phyloP scores from a whole-genome alignment of 2,888 invertebrate genomes.

The Oxytorus armatus region DNA sequence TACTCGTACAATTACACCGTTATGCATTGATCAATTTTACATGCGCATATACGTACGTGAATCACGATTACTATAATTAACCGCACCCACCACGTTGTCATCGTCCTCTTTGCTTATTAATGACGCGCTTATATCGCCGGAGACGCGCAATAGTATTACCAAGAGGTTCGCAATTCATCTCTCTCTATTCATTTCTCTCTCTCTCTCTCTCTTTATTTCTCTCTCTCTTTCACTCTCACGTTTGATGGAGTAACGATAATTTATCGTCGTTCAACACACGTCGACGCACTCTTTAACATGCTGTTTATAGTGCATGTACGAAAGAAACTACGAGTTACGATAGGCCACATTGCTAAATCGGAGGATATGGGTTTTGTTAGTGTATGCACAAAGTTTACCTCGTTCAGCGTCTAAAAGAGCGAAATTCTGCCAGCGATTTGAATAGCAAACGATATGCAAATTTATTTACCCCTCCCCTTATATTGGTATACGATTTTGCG shows the following conservation, averaged over 20 bases:
- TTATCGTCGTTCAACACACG: constrained; percentile 68
- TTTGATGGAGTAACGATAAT: constrained; percentile 46
- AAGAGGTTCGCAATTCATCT: not conserved
- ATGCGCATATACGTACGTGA: constrained; percentile 12
- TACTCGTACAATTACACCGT: constrained; percentile 15
- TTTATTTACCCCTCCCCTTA: constrained; percentile 68
- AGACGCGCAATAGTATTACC: constrained; percentile 62
- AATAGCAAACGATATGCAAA: constrained; percentile 84
- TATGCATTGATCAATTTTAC: constrained; percentile 45
- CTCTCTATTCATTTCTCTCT: constrained; percentile 1
- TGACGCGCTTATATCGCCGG: constrained; percentile 73
- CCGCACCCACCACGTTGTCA: constrained; percentile 77
- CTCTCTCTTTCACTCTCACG: constrained; percentile 19
- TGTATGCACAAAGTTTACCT: constrained; percentile 65
- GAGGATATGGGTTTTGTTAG: not conserved
- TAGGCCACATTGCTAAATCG: not conserved
- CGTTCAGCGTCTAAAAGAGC: constrained; percentile 79
- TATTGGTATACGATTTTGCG: constrained; percentile 30
- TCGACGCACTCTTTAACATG: constrained; percentile 73
- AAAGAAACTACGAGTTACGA: constrained; percentile 56
- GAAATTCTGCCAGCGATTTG: constrained; percentile 79
- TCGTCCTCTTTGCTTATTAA: constrained; percentile 75
- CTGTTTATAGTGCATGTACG: constrained; percentile 1
- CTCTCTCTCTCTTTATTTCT: constrained; percentile 26
- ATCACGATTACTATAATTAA: constrained; percentile 75